Evolutionary conservation across 1,140 invertebrate species (phyloP), one percentile per base, ranked within the genome.

Genomic region (Hylaeus anthracinus): DNA sequence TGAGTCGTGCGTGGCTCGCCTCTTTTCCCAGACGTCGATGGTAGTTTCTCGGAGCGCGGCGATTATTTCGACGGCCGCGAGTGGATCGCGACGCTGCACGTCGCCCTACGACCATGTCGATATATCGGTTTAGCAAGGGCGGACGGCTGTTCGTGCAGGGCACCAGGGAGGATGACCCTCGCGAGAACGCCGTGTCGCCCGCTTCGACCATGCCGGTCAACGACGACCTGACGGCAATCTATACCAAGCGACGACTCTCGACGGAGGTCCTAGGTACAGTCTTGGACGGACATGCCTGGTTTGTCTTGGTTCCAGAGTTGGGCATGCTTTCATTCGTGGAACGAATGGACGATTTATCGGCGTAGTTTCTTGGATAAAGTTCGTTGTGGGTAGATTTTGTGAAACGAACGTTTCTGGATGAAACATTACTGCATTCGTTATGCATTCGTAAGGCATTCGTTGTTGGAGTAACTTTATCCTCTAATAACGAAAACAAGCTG

Each of bases 61-160:
- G 51, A 39, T 45, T 48, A 3, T 55, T n/a, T 3, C 10, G 41
- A n/a, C 3, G 48, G 3, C 39, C 15, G 10, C 10, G 26, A 26
- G 26, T 26, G 26, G 26, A 26, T 26, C 26, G 26, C 26, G 26
- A 26, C 26, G 64, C 55, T 56, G 41, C 1, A 41, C 37, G 56
- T 10, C 37, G 66, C 0, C n/a, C 39, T 8, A 41, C 79, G 81
- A 88, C 84, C 81, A 95, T 95, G 95, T 95, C 95, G 77, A 96
- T 96, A 94, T 96, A 97, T 90, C 95, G 95, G 86, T 96, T 97
- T 91, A 95, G 96, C 74, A 96, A 96, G 92, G 95, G 96, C 85
- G 92, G 93, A 43, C 95, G 97, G 67, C 94, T 98, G 37, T 98
- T 97, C 92, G 95, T 98, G 74, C 96, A 97, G 91, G 97, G 96